These are phyloP conservation scores for Aleiodes sp. DNA, from an alignment of 1,140 invertebrate species.

Conservation along the genomic window DNA sequence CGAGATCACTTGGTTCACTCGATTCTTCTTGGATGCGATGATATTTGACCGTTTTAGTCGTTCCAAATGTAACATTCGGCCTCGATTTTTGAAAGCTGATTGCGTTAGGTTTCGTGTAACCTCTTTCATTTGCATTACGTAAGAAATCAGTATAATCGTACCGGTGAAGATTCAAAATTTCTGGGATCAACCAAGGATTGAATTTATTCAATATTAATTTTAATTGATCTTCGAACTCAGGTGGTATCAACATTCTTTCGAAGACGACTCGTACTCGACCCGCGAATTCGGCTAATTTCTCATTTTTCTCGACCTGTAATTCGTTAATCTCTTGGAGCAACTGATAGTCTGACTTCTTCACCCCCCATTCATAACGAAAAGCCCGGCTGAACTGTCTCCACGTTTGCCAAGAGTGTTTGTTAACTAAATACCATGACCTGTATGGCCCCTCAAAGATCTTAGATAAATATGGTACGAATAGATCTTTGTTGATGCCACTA, in stretches of 20 bases:
- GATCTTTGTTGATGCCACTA: conserved; percentile 24
- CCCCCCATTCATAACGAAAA: conserved; percentile 12
- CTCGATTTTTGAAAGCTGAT: neutral
- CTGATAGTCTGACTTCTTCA: conserved; percentile 13
- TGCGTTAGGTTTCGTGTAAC: neutral
- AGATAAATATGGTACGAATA: conserved; percentile 27
- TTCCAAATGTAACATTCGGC: neutral
- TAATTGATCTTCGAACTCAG: conserved; percentile 18
- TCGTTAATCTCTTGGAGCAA: too few species aligned
- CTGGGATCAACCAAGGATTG: conserved; percentile 17
- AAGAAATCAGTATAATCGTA: conserved; percentile 22
- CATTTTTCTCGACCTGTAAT: too few species aligned
- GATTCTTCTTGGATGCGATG: too few species aligned
- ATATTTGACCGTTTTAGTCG: neutral
- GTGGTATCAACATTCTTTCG: conserved; percentile 28
- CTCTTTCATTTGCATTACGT: conserved; percentile 9
- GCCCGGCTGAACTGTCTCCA: conserved; percentile 20
- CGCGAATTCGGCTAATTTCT: conserved; percentile 24
- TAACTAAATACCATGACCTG: conserved; percentile 24
- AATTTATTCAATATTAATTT: conserved; percentile 27
- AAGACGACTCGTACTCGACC: conserved; percentile 24
- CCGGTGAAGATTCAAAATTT: conserved; percentile 2
- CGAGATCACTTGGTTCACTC: neutral
- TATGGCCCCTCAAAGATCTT: conserved; percentile 22
- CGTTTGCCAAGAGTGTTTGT: conserved; percentile 17